phyloP scores from a whole-genome alignment of 2,113 vertebrate genomes.

The Lagenorhynchus albirostris region DNA sequence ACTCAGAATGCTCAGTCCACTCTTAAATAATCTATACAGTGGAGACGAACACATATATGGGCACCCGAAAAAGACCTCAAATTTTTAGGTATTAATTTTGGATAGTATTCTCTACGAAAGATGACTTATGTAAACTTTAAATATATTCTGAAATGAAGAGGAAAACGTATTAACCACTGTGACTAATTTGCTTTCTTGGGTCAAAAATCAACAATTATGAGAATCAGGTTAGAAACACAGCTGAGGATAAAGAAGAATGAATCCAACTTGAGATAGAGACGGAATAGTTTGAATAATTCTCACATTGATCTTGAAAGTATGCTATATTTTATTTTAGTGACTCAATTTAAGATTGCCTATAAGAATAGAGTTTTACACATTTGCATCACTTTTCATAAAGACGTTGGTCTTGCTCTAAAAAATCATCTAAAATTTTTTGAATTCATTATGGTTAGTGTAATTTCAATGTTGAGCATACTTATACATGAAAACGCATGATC shows the following conservation, averaged over 20 bases:
- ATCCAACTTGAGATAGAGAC: background rate
- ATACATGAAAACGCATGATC: background rate
- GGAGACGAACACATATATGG: background rate
- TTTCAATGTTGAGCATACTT: background rate
- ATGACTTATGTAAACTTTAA: background rate
- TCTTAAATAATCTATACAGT: background rate
- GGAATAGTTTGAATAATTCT: background rate
- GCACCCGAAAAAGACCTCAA: background rate
- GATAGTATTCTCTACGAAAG: background rate
- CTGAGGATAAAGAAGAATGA: background rate
- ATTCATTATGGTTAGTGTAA: background rate
- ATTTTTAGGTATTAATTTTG: background rate
- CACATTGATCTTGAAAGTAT: background rate
- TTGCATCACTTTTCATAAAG: background rate
- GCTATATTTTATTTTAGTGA: background rate
- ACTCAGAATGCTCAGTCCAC: no score
- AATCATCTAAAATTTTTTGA: background rate
- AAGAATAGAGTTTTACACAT: background rate
- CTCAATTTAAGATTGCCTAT: background rate
- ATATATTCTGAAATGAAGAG: background rate
- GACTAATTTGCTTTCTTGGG: background rate
- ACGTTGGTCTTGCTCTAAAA: background rate
- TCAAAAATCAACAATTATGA: background rate
- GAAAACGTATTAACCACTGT: background rate
- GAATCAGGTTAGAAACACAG: background rate